Evolutionary conservation across 2,888 invertebrate species (phyloP).

Genomic region (Tenthredo scrophulariae): DNA sequence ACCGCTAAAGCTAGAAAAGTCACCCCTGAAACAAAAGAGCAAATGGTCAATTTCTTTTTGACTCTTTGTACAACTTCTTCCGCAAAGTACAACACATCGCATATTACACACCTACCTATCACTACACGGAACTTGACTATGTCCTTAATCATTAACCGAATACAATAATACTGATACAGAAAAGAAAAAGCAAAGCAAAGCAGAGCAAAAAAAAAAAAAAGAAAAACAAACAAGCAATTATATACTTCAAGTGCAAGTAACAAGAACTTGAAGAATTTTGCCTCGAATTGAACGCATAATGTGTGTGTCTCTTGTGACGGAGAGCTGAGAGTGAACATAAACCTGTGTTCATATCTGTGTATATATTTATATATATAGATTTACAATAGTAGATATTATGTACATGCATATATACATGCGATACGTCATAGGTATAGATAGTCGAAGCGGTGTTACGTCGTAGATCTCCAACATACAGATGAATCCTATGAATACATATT

Average conservation of each 20-base stretch:
- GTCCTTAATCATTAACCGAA: not conserved
- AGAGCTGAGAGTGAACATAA: not conserved
- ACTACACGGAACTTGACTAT: not conserved
- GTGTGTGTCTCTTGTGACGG: not conserved
- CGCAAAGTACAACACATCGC: constrained; percentile 4
- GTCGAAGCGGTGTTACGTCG: constrained; percentile 11
- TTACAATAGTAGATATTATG: constrained; percentile 2
- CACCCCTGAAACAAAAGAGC: not conserved
- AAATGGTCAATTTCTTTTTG: not conserved
- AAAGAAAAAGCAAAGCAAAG: no score
- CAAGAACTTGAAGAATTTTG: not conserved
- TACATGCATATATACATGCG: not conserved
- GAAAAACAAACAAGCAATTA: not conserved
- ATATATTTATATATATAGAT: not conserved
- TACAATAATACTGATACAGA: not conserved
- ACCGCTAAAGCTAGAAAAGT: not conserved
- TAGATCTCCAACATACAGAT: not conserved
- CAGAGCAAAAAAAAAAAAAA: not conserved
- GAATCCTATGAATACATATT: not conserved
- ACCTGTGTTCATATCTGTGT: not conserved
- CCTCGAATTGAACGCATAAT: not conserved
- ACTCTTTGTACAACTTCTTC: not conserved
- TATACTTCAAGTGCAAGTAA: not conserved
- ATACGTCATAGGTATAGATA: not conserved
- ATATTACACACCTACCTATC: not conserved